Evolutionary conservation across 1,140 invertebrate genomes (phyloP).

Genomic region (Leptinotarsa texana): DNA sequence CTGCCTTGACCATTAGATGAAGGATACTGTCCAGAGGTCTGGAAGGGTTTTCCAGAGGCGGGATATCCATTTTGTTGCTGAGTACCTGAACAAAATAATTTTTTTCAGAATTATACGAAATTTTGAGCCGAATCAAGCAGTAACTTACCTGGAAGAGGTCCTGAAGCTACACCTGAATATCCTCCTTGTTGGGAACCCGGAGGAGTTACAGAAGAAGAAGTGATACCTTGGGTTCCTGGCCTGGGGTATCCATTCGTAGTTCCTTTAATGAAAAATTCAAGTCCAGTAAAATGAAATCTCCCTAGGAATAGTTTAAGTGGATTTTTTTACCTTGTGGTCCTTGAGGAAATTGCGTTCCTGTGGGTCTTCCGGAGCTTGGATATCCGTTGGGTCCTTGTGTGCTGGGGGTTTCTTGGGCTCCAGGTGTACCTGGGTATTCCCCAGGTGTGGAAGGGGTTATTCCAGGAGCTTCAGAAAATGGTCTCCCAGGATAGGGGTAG

Average conservation of each 20-base stretch:
- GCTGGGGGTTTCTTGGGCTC: background rate
- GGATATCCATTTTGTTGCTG: constrained; percentile 10
- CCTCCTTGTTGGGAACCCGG: constrained; percentile 6
- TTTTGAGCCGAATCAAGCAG: background rate
- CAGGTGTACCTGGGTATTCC: constrained; percentile 13
- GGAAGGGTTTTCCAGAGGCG: constrained; percentile 40
- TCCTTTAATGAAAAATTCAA: background rate
- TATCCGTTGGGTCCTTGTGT: constrained; percentile 28
- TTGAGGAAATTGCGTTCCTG: constrained; percentile 23
- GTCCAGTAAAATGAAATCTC: background rate
- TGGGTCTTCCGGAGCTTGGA: constrained; percentile 28
- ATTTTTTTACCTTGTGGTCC: constrained; percentile 9
- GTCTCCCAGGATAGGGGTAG: constrained; percentile 60
- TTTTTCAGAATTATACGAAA: background rate
- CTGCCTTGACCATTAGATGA: constrained; percentile 37
- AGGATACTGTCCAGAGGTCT: constrained; percentile 36
- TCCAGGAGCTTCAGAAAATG: constrained; percentile 34
- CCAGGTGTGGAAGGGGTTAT: constrained; percentile 13
- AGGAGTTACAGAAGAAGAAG: constrained; percentile 15
- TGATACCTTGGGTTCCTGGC: constrained; percentile 26
- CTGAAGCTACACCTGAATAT: constrained; percentile 24
- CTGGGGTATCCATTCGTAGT: constrained; percentile 16
- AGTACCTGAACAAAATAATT: background rate
- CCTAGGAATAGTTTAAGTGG: background rate
- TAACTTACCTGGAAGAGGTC: constrained; percentile 21